phyloP scores from a whole-genome alignment of 2,888 invertebrate species.

The Rhogogaster chlorosoma region DNA sequence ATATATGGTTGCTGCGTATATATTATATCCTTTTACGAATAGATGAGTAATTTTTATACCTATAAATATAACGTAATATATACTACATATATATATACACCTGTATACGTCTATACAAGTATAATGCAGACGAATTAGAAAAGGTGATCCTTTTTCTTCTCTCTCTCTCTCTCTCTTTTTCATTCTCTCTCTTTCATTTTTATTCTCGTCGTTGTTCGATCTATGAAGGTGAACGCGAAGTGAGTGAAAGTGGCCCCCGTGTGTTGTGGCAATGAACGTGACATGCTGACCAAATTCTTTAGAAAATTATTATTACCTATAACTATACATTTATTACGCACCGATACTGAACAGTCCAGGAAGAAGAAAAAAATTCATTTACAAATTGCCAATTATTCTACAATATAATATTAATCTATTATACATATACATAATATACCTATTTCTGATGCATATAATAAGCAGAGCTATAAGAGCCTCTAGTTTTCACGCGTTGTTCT shows the following conservation, averaged over 20 bases:
- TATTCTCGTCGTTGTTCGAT: conserved; percentile 11
- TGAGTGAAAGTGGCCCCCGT: conserved; percentile 66
- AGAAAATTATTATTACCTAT: conserved; percentile 22
- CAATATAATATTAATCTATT: neutral
- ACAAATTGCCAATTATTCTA: neutral
- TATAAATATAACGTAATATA: neutral
- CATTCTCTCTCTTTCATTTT: conserved; percentile 22
- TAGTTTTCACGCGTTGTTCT: too few species aligned
- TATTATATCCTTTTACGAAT: neutral
- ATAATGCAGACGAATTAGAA: neutral
- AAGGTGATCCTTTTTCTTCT: conserved; percentile 2
- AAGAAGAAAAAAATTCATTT: neutral
- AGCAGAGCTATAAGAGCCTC: too few species aligned
- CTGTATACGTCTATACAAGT: neutral
- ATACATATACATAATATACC: too few species aligned
- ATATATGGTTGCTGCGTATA: neutral
- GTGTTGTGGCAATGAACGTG: conserved; percentile 67
- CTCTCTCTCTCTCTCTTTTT: neutral
- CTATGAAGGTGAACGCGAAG: conserved; percentile 65
- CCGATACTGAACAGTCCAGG: neutral
- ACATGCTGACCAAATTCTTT: conserved; percentile 72
- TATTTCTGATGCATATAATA: too few species aligned
- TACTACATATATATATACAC: too few species aligned
- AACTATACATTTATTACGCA: neutral
- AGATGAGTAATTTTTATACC: neutral